These are phyloP conservation scores for Chlorops oryzae DNA, from an alignment of 1,140 invertebrate genomes.

Conservation along the genomic window DNA sequence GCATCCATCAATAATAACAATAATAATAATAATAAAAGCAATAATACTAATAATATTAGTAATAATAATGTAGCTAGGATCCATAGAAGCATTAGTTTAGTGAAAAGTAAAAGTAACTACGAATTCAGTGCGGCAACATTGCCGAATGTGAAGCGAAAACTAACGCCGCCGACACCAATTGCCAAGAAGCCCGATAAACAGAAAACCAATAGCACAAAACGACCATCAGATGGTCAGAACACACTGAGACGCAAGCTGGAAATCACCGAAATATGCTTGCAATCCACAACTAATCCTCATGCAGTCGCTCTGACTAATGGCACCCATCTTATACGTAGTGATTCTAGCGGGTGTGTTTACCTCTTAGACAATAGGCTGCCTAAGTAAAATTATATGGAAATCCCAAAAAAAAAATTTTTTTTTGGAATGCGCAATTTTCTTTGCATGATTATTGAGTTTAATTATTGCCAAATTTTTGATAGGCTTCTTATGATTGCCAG, in stretches of 20 bases:
- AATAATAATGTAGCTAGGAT: no score
- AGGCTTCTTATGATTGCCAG: no score
- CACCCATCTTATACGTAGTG: conserved; percentile 44
- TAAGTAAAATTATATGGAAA: no score
- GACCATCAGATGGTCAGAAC: conserved; percentile 16
- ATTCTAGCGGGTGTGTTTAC: conserved; percentile 20
- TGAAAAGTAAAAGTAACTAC: no score
- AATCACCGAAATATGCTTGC: conserved; percentile 60
- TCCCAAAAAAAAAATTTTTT: no score
- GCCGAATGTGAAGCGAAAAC: conserved; percentile 5
- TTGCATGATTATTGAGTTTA: no score
- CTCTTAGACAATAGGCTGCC: no score
- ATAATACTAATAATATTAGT: not conserved
- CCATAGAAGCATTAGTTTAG: no score
- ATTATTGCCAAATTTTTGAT: no score
- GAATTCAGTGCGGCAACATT: no score
- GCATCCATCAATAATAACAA: not conserved
- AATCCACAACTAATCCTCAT: conserved; percentile 65
- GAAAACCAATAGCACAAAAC: not conserved
- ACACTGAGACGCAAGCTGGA: conserved; percentile 49
- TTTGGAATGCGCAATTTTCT: no score
- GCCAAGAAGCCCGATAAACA: not conserved
- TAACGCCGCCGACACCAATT: conserved; percentile 15
- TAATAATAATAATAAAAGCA: not conserved
- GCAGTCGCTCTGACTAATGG: conserved; percentile 54